Evolutionary conservation across 2,797 vertebrate species (phyloP), one percentile per base, ranked within the genome.

Genomic region (Momotus momota): DNA sequence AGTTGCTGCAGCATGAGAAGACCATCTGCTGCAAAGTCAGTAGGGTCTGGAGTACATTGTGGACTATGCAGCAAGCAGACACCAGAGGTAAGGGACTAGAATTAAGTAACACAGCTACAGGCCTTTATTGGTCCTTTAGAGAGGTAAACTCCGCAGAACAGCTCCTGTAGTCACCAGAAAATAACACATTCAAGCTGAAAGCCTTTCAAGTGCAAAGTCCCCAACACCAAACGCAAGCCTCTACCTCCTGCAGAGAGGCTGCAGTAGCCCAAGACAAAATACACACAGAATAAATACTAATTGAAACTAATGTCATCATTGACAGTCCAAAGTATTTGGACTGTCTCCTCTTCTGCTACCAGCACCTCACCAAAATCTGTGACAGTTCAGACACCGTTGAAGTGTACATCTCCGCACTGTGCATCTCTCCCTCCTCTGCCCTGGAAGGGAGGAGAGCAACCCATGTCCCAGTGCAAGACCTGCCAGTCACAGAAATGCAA

Each of bases 311-410:
- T 3, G 13, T 2, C 31, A 58, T 7, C 13, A 14, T 12, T 6
- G 41, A 8, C 43, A 67, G 35, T 2, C 17, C 27, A 35, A 38
- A 10, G 21, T 2, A 25, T 15, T 17, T 1, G 10, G 62, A 52
- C 23, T 6, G 67, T 67, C 61, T 74, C 10, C 57, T 81, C 23
- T 9, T 23, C 12, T 57, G 22, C 8, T 14, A 80, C 8, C n/a
- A 71, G 26, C 35, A 41, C 5, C 12, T 78, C 86, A 40, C 35
- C 38, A 52, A 64, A 58, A 29, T 0, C 17, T 0, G 0, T 5
- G 14, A 16, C 12, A 31, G n/a, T 17, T 75, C n/a, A 48, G 31
- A 10, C 4, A 41, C 0, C 8, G 35, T 35, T 35, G 35, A 35
- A 35, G 35, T 35, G 35, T 35, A 35, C 35, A 35, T 35, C 8